Conservation (phyloP, 2,888 invertebrate genomes). For the Rhimphoctona megacephalus region DNA sequence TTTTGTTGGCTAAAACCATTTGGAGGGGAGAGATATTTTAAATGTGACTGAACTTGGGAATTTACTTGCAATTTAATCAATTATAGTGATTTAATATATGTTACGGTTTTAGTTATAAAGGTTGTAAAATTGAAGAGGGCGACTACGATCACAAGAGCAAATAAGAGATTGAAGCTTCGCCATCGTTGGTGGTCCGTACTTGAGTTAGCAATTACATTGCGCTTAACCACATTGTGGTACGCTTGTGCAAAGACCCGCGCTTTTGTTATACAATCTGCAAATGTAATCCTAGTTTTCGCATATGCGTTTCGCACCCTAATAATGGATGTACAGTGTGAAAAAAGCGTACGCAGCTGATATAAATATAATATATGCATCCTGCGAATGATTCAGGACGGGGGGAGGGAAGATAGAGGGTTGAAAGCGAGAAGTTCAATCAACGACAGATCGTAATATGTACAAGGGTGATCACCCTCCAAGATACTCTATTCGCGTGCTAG, state of each 20-base stretch:
- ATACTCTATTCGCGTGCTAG: not conserved
- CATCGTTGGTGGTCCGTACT: slow-evolving; percentile 71
- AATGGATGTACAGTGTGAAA: slow-evolving; percentile 23
- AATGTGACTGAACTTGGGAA: not conserved
- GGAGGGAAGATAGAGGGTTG: not conserved
- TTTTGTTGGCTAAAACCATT: too few relatives aligned
- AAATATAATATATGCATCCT: slow-evolving; percentile 12
- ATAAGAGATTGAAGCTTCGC: slow-evolving; percentile 70
- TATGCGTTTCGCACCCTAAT: slow-evolving; percentile 18
- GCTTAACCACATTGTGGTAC: slow-evolving; percentile 64
- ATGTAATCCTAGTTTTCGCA: not conserved
- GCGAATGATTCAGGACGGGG: slow-evolving; percentile 15
- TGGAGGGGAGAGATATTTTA: not conserved
- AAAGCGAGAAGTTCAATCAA: slow-evolving; percentile 6
- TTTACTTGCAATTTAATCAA: not conserved
- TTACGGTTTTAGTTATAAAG: not conserved
- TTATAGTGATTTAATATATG: not conserved
- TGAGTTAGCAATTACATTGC: slow-evolving; percentile 76
- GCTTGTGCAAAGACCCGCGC: slow-evolving; percentile 38
- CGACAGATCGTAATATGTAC: slow-evolving; percentile 7
- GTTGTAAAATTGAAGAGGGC: not conserved
- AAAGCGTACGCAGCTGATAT: slow-evolving; percentile 9
- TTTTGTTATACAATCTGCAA: slow-evolving; percentile 33
- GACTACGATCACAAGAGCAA: slow-evolving; percentile 26
- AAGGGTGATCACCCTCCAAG: slow-evolving; percentile 12